Percentiles rank a stretch among this genome's conserved stretches.
Evolutionary conservation across 2,888 invertebrate genomes (phyloP).

Genomic region (Erebia epiphron): DNA sequence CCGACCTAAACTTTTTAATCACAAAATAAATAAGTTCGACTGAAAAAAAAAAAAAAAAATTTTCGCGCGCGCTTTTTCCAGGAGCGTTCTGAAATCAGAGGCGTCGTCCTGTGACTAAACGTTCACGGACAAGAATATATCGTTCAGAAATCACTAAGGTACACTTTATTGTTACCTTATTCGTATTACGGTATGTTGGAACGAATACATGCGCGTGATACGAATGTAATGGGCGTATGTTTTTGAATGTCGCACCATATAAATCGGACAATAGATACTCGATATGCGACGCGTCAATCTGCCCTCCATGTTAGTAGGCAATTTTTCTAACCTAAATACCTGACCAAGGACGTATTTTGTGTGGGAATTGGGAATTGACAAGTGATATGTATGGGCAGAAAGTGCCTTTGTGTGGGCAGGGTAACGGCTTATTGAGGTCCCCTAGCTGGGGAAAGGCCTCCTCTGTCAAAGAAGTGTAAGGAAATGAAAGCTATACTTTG

Average conservation of each 20-base stretch:
- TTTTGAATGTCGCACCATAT: slow-evolving; percentile 65
- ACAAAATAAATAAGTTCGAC: slow-evolving; percentile 19
- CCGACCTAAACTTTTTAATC: too few relatives aligned
- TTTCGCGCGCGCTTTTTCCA: slow-evolving; percentile 32
- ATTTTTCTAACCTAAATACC: slow-evolving; percentile 75
- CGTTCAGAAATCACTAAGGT: slow-evolving; percentile 43
- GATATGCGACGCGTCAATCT: slow-evolving; percentile 60
- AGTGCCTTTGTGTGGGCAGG: not conserved
- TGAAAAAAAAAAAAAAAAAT: slow-evolving; percentile 47
- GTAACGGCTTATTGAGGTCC: not conserved
- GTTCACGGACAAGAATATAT: slow-evolving; percentile 68
- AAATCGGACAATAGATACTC: slow-evolving; percentile 70
- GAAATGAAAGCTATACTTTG: not conserved
- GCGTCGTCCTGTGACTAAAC: slow-evolving; percentile 68
- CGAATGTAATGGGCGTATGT: slow-evolving; percentile 62
- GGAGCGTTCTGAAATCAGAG: slow-evolving; percentile 38
- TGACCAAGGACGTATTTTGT: slow-evolving; percentile 66
- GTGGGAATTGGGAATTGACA: slow-evolving; percentile 51
- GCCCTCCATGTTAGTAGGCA: slow-evolving; percentile 65
- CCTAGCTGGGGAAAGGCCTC: not conserved
- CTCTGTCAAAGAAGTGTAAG: not conserved
- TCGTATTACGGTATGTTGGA: slow-evolving; percentile 79
- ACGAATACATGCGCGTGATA: slow-evolving; percentile 75
- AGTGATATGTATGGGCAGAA: slow-evolving; percentile 4
- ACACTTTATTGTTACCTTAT: slow-evolving; percentile 70